A percentile compares a stretch with the other conserved stretches of the same genome.
Conservation (phyloP, 2,797 vertebrate species). For the Cuniculus paca region DNA sequence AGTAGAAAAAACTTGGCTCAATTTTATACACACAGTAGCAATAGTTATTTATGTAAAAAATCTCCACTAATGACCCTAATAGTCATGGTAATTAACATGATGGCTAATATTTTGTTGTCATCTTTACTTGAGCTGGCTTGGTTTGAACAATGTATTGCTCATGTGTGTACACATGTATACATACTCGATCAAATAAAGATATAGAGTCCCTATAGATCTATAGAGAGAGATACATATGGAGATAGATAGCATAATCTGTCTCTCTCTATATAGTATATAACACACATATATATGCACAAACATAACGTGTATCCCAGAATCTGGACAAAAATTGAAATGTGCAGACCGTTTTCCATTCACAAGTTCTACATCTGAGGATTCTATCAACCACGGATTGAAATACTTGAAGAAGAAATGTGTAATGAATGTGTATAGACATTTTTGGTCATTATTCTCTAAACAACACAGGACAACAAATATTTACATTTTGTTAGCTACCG, state of each 20-base stretch:
- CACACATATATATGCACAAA: not conserved
- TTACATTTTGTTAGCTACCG: not conserved
- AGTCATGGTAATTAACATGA: not conserved
- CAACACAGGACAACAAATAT: not conserved
- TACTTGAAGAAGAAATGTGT: not conserved
- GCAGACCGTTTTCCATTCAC: not conserved
- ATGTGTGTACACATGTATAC: not conserved
- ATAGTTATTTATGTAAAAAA: not conserved
- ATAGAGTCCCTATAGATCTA: not conserved
- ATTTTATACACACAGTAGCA: slow-evolving; percentile 19
- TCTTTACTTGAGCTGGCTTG: not conserved
- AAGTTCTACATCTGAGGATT: not conserved
- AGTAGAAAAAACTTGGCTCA: not conserved
- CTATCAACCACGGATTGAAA: not conserved
- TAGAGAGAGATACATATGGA: not conserved
- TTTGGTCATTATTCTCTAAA: not conserved
- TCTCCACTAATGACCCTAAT: not conserved
- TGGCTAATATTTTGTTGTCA: not conserved
- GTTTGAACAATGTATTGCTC: not conserved
- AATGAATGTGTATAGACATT: not conserved
- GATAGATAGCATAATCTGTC: not conserved
- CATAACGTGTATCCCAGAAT: not conserved
- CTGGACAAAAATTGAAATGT: not conserved
- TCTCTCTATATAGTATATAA: not conserved
- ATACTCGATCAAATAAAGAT: not conserved